Evolutionary conservation across 2,888 invertebrate genomes (phyloP).

Genomic region (Timema cristinae): DNA sequence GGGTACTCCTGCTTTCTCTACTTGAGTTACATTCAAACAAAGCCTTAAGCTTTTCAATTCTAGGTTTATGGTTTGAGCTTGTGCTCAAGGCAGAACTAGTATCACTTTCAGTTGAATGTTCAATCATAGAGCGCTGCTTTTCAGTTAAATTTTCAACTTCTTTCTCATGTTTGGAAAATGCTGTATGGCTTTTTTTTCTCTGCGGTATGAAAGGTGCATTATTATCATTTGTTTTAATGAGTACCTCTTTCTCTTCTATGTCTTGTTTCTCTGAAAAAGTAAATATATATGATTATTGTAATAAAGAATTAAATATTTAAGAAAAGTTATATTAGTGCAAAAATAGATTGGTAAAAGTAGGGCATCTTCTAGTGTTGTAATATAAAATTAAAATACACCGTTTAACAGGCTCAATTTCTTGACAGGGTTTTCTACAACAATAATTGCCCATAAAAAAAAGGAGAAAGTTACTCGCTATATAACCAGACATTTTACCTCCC

Average conservation of each 20-base stretch:
- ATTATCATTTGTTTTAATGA: slow-evolving; percentile 18
- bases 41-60: slow-evolving; percentile 42
- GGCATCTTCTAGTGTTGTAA: too few species aligned
- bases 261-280: slow-evolving; percentile 36
- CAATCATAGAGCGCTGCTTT: slow-evolving; percentile 35
- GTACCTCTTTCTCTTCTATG: slow-evolving; percentile 32
- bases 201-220: slow-evolving; percentile 37
- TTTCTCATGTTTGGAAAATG: slow-evolving; percentile 40
- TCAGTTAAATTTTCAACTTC: slow-evolving; percentile 40
- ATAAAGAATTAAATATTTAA: too few species aligned
- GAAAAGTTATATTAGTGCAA: too few species aligned
- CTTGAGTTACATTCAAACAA: slow-evolving; percentile 40
- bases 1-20: slow-evolving; percentile 30
- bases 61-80: slow-evolving; percentile 38
- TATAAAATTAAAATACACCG: too few species aligned
- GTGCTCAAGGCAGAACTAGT: slow-evolving; percentile 15
- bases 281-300: background rate
- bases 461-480: too few species aligned
- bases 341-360: too few species aligned
- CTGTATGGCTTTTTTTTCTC: slow-evolving; percentile 35
- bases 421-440: too few species aligned
- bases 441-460: too few species aligned
- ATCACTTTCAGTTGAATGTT: slow-evolving; percentile 29
- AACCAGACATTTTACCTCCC: too few species aligned
- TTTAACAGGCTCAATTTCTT: too few species aligned